Conservation (phyloP, 2,888 invertebrate species). For the Cryptophagus acutangulus region DNA sequence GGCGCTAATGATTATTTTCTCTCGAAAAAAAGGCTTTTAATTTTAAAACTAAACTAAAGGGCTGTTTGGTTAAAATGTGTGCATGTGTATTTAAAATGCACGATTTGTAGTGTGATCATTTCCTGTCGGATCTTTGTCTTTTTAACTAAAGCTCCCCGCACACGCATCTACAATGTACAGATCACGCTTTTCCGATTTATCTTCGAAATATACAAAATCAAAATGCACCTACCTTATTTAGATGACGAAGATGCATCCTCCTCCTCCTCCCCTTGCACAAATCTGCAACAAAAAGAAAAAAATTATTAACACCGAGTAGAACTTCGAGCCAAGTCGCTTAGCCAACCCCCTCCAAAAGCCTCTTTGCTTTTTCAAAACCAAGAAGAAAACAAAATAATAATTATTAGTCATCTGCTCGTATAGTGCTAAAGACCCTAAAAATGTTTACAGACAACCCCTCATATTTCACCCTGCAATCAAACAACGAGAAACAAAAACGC, state of each 20-base stretch:
- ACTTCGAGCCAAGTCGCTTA: too few species aligned
- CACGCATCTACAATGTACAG: background rate
- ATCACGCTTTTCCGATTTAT: too few species aligned
- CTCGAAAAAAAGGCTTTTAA: too few species aligned
- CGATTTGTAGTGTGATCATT: slow-evolving; percentile 26
- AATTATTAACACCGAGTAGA: too few species aligned
- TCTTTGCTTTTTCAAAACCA: background rate
- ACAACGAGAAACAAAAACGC: slow-evolving; percentile 35
- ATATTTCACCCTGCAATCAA: slow-evolving; percentile 65
- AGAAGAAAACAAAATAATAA: background rate
- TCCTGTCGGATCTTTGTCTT: slow-evolving; percentile 31
- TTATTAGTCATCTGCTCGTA: background rate
- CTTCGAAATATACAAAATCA: too few species aligned
- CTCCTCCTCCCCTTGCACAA: too few species aligned
- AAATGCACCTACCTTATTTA: too few species aligned
- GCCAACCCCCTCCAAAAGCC: too few species aligned
- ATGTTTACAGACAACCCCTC: slow-evolving; percentile 69
- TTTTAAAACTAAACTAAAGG: too few species aligned
- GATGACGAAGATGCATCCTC: too few species aligned
- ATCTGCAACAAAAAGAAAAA: too few species aligned
- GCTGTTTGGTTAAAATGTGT: slow-evolving; percentile 15
- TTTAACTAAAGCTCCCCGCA: background rate
- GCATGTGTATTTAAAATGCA: slow-evolving; percentile 30
- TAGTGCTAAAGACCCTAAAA: background rate
- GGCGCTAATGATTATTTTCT: too few species aligned